Percentiles rank a stretch among this genome's conserved stretches.
These are phyloP conservation scores for Camelus dromedarius DNA, from an alignment of 2,113 vertebrate genomes.

Conservation along the genomic window DNA sequence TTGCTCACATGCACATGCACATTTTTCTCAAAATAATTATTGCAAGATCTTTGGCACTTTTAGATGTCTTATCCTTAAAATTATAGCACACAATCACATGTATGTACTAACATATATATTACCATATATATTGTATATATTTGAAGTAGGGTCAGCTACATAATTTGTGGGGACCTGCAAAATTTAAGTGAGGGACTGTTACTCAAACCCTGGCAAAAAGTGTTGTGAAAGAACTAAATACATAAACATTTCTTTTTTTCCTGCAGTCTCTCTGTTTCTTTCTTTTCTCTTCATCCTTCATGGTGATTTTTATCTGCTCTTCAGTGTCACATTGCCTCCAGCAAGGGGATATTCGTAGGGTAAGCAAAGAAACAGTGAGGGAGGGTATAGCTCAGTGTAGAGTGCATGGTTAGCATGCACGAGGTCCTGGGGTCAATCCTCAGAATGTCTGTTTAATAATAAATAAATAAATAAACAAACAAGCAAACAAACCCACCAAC, in stretches of 20 bases:
- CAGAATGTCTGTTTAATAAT: too few species aligned
- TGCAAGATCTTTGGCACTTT: not conserved
- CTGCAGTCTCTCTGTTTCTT: not conserved
- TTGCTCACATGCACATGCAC: not conserved
- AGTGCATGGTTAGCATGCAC: too few species aligned
- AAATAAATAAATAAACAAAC: too few species aligned
- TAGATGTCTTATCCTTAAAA: not conserved
- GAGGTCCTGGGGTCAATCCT: too few species aligned
- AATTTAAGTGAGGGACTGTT: not conserved
- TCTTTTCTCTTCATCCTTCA: not conserved
- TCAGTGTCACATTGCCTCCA: not conserved
- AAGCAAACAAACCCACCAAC: too few species aligned
- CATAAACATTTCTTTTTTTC: not conserved
- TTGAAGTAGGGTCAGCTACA: not conserved
- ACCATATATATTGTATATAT: not conserved
- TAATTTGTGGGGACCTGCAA: not conserved
- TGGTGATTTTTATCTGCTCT: not conserved
- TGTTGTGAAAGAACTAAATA: not conserved
- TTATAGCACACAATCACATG: not conserved
- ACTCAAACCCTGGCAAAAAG: not conserved
- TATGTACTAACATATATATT: not conserved
- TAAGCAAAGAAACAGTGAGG: not conserved
- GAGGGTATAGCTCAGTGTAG: too few species aligned
- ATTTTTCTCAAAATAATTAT: not conserved
- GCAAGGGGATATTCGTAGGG: not conserved